Evolutionary conservation across 2,888 invertebrate species (phyloP), one percentile per base, ranked within the genome.

Genomic region (Quadriops clusia): DNA sequence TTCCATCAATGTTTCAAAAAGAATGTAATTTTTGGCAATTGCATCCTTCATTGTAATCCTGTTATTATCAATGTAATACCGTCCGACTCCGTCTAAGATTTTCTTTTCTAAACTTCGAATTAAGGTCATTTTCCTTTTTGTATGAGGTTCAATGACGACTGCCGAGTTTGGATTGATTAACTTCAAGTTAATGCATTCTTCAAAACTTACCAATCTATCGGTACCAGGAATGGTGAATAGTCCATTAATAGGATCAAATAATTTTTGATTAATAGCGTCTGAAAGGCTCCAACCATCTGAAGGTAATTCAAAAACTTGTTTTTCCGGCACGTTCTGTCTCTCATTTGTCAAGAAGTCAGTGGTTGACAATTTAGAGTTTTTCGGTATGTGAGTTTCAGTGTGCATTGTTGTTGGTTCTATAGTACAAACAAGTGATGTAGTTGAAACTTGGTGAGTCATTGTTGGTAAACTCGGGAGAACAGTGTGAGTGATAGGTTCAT

Each of bases 161-260:
- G 84, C 87, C 0, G 90, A 91, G 39, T 77, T 67, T 9, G 82
- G 73, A 60, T 91, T 82, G 24, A 95, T 81, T 13, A 95, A 77
- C 51, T 83, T 77, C 36, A 87, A 67, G 47, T 78, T 77, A 23
- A 95, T 67, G 44, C 93, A 87, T 57, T 93, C 91, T 55, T 84
- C 78, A 43, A 94, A 79, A 36, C 82, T 79, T 23, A 89, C 74
- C 31, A 81, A 63, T 42, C 86, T 69, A 54, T 90, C 89, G 4
- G 90, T 87, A 8, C 82, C 82, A 2, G 86, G 85, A 40, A 94
- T 83, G 9, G 77, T 74, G 46, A 94, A 87, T 17, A 84, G 63
- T 3, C 95, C 94, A 1, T 74, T 76, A 1, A 72, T 64, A 2
- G 91, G 80, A 58, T 94, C 83, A 45, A 93, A 84, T 3, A 87